Conservation (phyloP, 2,797 vertebrate species). For the Helostoma temminkii region DNA sequence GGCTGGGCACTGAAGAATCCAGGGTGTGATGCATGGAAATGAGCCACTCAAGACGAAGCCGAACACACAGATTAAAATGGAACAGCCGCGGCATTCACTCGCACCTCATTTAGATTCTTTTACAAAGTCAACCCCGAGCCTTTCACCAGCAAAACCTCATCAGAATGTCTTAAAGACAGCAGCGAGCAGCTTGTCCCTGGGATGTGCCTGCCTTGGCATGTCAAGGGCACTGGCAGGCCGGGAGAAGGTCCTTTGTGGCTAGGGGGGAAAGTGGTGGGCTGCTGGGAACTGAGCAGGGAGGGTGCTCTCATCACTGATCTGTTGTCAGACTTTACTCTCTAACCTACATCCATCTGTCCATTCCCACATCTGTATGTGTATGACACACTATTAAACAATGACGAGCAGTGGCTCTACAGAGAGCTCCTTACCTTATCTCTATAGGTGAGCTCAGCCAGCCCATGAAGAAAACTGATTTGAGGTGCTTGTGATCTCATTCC, state of each 20-base stretch:
- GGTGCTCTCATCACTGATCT: conserved; percentile 73
- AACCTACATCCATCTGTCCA: conserved; percentile 66
- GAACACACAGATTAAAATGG: conserved; percentile 46
- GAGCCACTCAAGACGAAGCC: conserved; percentile 57
- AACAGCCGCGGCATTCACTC: conserved; percentile 49
- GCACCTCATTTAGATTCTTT: conserved; percentile 69
- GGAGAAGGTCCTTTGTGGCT: conserved; percentile 81
- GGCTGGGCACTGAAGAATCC: conserved; percentile 12
- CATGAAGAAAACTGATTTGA: too few relatives aligned
- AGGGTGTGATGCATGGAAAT: conserved; percentile 60
- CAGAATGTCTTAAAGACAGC: conserved; percentile 52
- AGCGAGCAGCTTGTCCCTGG: conserved; percentile 51
- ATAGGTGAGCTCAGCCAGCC: too few relatives aligned
- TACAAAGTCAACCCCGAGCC: conserved; percentile 55
- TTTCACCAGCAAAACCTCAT: conserved; percentile 54
- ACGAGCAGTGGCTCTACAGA: too few relatives aligned
- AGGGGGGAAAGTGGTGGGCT: conserved; percentile 66
- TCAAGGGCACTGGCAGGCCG: conserved; percentile 73
- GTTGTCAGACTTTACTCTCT: conserved; percentile 70
- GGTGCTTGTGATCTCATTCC: too few relatives aligned
- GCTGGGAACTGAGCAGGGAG: conserved; percentile 68
- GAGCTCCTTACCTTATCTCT: too few relatives aligned
- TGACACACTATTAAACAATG: too few relatives aligned
- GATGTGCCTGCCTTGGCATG: conserved; percentile 61
- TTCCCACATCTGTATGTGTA: background rate